These are phyloP conservation scores for Antrozous pallidus DNA, from an alignment of 2,797 vertebrate genomes.

Conservation along the genomic window DNA sequence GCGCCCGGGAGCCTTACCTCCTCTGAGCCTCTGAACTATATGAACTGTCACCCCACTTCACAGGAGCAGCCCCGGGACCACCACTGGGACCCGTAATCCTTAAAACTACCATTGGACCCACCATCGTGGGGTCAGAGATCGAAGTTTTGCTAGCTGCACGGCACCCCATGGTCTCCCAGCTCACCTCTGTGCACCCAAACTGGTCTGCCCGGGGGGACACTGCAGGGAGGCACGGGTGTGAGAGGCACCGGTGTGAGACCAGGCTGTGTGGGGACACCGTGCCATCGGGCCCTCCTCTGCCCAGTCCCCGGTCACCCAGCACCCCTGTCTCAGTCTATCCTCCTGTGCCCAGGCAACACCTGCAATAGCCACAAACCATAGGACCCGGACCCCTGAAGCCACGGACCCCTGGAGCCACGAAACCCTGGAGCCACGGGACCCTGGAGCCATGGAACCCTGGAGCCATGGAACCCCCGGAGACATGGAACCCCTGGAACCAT, in stretches of 20 bases:
- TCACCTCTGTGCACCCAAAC: rapidly evolving
- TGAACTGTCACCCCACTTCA: rapidly evolving
- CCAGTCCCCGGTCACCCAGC: no score
- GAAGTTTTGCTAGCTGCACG: rapidly evolving
- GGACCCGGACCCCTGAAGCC: no score
- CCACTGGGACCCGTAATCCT: rapidly evolving
- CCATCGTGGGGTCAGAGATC: neutral
- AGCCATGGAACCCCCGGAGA: no score
- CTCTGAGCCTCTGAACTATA: rapidly evolving
- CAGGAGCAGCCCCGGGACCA: rapidly evolving
- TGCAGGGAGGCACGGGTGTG: neutral
- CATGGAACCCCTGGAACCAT: no score
- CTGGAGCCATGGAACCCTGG: no score
- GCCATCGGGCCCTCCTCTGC: no score
- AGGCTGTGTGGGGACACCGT: rapidly evolving
- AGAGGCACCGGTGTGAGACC: rapidly evolving
- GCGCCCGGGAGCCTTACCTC: rapidly evolving
- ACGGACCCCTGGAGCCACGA: no score
- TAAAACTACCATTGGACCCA: rapidly evolving
- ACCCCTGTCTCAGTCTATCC: no score
- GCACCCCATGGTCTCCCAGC: rapidly evolving
- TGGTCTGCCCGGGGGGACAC: rapidly evolving
- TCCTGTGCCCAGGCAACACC: neutral
- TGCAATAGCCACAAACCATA: no score
- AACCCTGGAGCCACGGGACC: no score